Percentiles rank a stretch among this genome's conserved stretches.
These are phyloP conservation scores for Sinella curviseta DNA, from an alignment of 1,140 invertebrate genomes.

Conservation along the genomic window DNA sequence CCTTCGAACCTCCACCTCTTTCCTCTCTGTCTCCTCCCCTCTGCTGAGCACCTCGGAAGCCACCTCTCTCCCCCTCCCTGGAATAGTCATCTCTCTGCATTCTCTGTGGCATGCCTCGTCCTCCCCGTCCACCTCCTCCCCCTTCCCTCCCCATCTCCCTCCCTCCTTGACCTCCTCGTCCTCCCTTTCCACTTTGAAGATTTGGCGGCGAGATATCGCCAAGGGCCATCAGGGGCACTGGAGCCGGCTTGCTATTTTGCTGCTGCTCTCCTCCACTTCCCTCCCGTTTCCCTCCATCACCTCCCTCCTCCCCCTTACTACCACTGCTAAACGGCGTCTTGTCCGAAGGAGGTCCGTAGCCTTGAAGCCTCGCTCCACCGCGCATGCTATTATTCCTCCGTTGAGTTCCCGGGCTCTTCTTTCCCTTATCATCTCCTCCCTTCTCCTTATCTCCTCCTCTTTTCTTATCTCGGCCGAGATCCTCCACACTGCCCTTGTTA, in stretches of 20 bases:
- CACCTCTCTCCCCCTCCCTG: background rate
- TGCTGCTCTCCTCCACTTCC: background rate
- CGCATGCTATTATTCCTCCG: constrained; percentile 16
- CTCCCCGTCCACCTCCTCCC: constrained; percentile 36
- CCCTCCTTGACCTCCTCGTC: constrained; percentile 32
- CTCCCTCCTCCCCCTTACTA: background rate
- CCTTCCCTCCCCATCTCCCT: constrained; percentile 8
- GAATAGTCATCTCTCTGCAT: constrained; percentile 38
- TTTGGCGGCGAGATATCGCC: constrained; percentile 44
- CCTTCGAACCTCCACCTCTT: too few species aligned
- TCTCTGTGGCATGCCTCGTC: constrained; percentile 44
- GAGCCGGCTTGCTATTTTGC: constrained; percentile 17
- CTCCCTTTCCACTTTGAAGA: constrained; percentile 19
- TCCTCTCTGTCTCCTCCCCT: too few species aligned
- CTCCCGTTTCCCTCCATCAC: background rate
- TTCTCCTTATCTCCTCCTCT: constrained; percentile 19
- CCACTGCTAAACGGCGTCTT: constrained; percentile 42
- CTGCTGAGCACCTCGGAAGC: too few species aligned
- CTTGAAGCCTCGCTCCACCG: constrained; percentile 38
- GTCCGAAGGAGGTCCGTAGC: constrained; percentile 48
- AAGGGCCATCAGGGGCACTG: constrained; percentile 43
- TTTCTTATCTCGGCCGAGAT: background rate
- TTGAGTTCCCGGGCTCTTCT: background rate
- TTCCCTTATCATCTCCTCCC: constrained; percentile 6
- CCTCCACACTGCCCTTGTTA: background rate